Conservation (phyloP, 2,113 vertebrate genomes). For the Macquaria australasica region DNA sequence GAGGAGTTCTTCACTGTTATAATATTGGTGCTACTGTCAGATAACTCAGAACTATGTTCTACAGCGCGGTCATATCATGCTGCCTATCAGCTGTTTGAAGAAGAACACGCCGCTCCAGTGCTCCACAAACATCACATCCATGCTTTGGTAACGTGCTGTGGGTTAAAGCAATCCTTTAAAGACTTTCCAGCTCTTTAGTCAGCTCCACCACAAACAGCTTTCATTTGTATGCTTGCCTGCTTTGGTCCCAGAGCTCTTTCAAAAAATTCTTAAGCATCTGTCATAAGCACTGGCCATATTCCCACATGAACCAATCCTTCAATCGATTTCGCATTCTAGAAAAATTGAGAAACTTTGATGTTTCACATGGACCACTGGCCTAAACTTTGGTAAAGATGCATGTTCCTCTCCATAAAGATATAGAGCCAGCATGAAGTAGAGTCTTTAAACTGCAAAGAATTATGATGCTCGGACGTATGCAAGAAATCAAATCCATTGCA, state of each 20-base stretch:
- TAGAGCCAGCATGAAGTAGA: not conserved
- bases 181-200: slow-evolving; percentile 9
- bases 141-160: not conserved
- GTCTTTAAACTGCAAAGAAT: slow-evolving; percentile 13
- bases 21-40: not conserved
- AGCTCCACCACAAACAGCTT: slow-evolving; percentile 28
- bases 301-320: slow-evolving; percentile 15
- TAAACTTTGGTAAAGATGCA: slow-evolving; percentile 6
- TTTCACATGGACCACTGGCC: not conserved
- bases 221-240: slow-evolving; percentile 26
- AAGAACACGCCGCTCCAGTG: not conserved
- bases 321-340: not conserved
- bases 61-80: not conserved
- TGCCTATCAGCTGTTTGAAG: not conserved
- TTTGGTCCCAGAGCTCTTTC: slow-evolving; percentile 12
- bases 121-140: not conserved
- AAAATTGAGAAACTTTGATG: slow-evolving; percentile 16
- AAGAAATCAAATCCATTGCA: not conserved
- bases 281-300: slow-evolving; percentile 2
- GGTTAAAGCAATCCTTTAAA: slow-evolving; percentile 15
- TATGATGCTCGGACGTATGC: not conserved
- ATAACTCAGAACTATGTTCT: not conserved
- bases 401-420: not conserved
- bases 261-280: slow-evolving; percentile 17
- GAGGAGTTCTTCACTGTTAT: not conserved